phyloP scores from a whole-genome alignment of 2,888 invertebrate species.

The Chrysina gloriosa region DNA sequence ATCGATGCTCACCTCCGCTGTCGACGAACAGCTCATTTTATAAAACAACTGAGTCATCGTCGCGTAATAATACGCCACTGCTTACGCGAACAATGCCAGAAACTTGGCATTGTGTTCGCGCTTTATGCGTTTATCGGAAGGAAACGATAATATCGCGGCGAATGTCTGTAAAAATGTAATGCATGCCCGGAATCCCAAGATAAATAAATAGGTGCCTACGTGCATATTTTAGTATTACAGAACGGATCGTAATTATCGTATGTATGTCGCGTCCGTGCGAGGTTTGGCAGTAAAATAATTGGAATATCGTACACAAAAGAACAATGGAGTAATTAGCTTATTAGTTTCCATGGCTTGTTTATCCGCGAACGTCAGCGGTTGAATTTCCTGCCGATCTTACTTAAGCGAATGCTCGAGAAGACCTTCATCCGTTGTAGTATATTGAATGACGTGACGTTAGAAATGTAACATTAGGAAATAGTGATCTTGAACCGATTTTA shows the following conservation, averaged over 20 bases:
- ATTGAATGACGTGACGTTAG: no score
- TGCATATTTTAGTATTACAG: background rate
- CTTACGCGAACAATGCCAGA: background rate
- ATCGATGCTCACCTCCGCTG: background rate
- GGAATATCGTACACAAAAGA: background rate
- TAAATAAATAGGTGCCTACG: no score
- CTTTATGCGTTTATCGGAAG: slow-evolving; percentile 12
- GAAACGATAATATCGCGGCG: slow-evolving; percentile 29
- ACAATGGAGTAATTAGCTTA: background rate
- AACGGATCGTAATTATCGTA: background rate
- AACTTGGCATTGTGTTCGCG: background rate
- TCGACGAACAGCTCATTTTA: background rate
- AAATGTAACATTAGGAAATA: no score
- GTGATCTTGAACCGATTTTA: no score
- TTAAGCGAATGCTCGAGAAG: no score
- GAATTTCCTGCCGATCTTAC: background rate
- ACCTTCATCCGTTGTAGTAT: no score
- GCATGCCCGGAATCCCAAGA: slow-evolving; percentile 7
- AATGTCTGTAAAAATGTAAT: slow-evolving; percentile 33
- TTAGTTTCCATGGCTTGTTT: background rate
- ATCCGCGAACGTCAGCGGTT: background rate
- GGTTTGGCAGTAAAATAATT: slow-evolving; percentile 2
- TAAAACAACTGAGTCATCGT: background rate
- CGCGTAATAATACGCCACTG: background rate
- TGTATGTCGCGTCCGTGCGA: background rate